phyloP scores from a whole-genome alignment of 2,113 vertebrate species.

The Muntiacus reevesi region DNA sequence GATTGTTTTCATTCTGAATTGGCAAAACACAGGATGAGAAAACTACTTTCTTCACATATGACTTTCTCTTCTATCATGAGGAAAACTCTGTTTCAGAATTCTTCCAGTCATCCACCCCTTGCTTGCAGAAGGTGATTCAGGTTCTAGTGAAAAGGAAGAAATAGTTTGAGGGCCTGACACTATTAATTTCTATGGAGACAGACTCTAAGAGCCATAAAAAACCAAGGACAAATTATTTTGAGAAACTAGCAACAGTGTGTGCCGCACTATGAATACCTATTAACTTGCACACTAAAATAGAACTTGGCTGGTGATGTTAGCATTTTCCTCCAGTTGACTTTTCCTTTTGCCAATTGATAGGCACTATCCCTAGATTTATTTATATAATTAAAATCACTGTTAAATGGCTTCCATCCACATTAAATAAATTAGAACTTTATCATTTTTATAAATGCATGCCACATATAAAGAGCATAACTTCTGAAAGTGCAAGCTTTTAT shows the following conservation, averaged over 20 bases:
- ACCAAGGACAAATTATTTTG: neutral
- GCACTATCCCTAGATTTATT: neutral
- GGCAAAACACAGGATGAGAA: neutral
- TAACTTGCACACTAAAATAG: neutral
- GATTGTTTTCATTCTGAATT: neutral
- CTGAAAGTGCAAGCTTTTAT: neutral
- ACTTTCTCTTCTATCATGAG: neutral
- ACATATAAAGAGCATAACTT: accelerated
- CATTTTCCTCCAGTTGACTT: neutral
- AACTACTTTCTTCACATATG: neutral
- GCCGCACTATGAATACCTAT: neutral
- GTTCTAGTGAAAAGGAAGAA: neutral
- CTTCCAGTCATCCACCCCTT: neutral
- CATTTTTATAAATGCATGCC: neutral
- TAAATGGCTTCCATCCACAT: neutral
- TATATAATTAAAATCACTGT: neutral
- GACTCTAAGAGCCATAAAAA: neutral
- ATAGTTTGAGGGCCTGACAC: neutral
- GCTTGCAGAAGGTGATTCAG: neutral
- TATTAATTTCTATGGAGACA: neutral
- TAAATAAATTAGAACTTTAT: neutral
- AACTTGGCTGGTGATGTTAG: neutral
- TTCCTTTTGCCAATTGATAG: neutral
- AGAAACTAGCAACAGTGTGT: neutral
- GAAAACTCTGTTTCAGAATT: neutral